phyloP scores from a whole-genome alignment of 2,113 vertebrate species.

The Pardalotus punctatus region DNA sequence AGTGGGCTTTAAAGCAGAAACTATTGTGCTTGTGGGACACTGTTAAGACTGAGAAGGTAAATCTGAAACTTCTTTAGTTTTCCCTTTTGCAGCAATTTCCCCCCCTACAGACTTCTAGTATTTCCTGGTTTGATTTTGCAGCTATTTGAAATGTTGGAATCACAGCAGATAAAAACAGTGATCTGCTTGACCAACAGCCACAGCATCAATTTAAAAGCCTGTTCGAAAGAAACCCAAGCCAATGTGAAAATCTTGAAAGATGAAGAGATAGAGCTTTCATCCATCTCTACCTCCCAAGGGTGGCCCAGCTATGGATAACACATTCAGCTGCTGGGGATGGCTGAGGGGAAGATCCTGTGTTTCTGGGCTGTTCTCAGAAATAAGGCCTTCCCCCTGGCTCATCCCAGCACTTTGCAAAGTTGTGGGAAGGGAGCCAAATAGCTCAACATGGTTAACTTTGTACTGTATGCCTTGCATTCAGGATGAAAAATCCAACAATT shows the following conservation, averaged over 20 bases:
- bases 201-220: background rate
- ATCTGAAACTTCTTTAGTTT: background rate
- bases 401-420: background rate
- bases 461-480: background rate
- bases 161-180: background rate
- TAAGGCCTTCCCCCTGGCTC: fast-evolving
- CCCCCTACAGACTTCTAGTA: background rate
- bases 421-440: background rate
- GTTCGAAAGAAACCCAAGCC: background rate
- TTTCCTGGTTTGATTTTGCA: background rate
- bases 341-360: background rate
- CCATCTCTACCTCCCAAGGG: background rate
- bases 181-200: background rate
- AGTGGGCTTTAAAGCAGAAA: background rate
- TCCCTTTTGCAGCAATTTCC: background rate
- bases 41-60: background rate
- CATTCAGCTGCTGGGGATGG: background rate
- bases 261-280: background rate
- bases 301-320: background rate
- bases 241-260: background rate
- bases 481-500: background rate
- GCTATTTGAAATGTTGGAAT: background rate
- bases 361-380: background rate
- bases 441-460: background rate
- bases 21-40: fast-evolving